These are phyloP conservation scores for Notospermus geniculatus DNA, from an alignment of 1,140 invertebrate species.

Conservation along the genomic window DNA sequence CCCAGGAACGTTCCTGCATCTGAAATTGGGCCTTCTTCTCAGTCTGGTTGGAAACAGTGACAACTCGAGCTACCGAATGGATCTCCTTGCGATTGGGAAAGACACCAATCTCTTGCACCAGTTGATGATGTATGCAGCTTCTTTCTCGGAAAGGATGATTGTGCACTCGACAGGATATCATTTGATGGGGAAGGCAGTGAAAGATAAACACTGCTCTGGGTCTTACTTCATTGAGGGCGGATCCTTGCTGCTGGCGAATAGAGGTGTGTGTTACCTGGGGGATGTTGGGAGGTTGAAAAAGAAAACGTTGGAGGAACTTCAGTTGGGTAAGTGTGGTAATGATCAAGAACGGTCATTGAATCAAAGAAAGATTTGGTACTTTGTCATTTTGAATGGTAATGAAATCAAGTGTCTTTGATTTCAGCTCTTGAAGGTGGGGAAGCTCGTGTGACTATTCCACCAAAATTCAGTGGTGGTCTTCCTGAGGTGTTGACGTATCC, in stretches of 20 bases:
- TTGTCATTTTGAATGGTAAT: no score
- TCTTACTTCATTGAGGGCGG: slow-evolving; percentile 39
- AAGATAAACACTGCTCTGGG: slow-evolving; percentile 30
- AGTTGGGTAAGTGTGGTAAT: slow-evolving; percentile 35
- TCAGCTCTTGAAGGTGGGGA: slow-evolving; percentile 28
- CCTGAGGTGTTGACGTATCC: slow-evolving; percentile 28
- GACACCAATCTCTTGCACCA: slow-evolving; percentile 27
- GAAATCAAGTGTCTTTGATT: slow-evolving; percentile 12
- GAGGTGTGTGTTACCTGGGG: slow-evolving; percentile 36
- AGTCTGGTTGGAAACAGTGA: slow-evolving; percentile 21
- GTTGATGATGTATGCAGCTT: slow-evolving; percentile 29
- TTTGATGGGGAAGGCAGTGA: slow-evolving; percentile 29
- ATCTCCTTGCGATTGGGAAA: slow-evolving; percentile 31
- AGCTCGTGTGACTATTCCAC: slow-evolving; percentile 14
- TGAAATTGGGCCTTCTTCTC: slow-evolving; percentile 33
- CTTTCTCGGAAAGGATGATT: slow-evolving; percentile 22
- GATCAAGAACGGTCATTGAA: no score
- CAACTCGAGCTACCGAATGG: slow-evolving; percentile 17
- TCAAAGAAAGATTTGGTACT: no score
- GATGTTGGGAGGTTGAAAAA: slow-evolving; percentile 33
- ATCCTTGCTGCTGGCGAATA: slow-evolving; percentile 28
- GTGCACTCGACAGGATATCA: slow-evolving; percentile 20
- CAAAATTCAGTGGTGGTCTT: slow-evolving; percentile 31
- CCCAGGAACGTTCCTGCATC: slow-evolving; percentile 30
- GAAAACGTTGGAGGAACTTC: slow-evolving; percentile 27